Base-by-base conservation (phyloP, 2,888 invertebrate genomes). In the Quadroppia sp. region DNA sequence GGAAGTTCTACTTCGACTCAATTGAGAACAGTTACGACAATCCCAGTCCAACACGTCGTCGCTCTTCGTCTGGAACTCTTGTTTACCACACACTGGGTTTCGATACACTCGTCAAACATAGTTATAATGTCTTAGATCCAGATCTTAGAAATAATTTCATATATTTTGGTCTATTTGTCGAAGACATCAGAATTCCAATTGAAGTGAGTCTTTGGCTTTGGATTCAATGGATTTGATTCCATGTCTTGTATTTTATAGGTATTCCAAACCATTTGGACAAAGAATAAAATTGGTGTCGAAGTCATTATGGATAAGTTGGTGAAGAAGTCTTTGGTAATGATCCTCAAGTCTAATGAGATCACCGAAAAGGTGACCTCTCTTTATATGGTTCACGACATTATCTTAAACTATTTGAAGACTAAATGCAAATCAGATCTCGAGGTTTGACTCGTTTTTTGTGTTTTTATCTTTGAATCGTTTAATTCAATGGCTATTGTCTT, bases 351-450 rank as follows among this genome's bases (percentile, higher is more conserved):
- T 3, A 69, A 40, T 69, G 11, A 40, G 4, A 20, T 69, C 17
- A 69, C n/a, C n/a, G n/a, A n/a, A n/a, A n/a, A n/a, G n/a, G n/a
- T n/a, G n/a, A n/a, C n/a, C n/a, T n/a, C 69, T 20, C 59, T 88
- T 32, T 90, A 90, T 79, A 89, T 89, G 76, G 85, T 90, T 64
- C 89, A 90, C 80, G 88, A 89, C 79, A 82, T 90, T 0, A 85
- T 89, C 15, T 83, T 89, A 80, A 85, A 86, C 73, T 89, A 88
- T 79, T 82, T 90, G 9, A 86, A 86, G 78, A 84, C 77, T 36
- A 45, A 74, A 25, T 53, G 71, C 42, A 42, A 73, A 32, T 45
- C 61, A 72, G 42, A 73, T 6, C 50, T 73, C 50, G 28, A 69
- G 48, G 73, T 73, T n/a, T 13, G 59, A 45, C 3, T 17, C 64